Evolutionary conservation across 2,888 invertebrate species (phyloP).

Genomic region (Latheticus oryzae): DNA sequence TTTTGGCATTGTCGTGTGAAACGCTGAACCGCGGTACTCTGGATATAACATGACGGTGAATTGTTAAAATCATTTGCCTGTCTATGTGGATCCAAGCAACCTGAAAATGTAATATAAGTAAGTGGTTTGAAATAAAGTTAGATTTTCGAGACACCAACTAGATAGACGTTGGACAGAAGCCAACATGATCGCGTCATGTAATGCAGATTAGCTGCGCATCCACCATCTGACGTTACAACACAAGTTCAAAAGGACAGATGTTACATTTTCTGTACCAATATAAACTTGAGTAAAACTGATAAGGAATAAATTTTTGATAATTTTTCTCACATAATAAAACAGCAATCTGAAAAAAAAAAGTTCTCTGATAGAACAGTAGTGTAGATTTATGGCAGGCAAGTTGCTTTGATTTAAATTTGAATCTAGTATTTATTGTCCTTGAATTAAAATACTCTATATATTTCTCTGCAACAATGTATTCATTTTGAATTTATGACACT

Average conservation of each 20-base stretch:
- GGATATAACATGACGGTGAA: conserved; percentile 92
- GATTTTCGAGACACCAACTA: conserved; percentile 46
- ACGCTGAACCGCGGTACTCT: conserved; percentile 92
- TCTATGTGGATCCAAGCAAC: conserved; percentile 97
- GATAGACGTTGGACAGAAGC: conserved; percentile 53
- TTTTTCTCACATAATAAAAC: too few relatives aligned
- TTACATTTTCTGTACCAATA: conserved; percentile 51
- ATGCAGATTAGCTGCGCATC: conserved; percentile 58
- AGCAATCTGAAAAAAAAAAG: neutral
- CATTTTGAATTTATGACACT: conserved; percentile 27
- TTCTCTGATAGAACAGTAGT: too few relatives aligned
- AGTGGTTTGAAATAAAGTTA: conserved; percentile 44
- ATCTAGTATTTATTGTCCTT: too few relatives aligned
- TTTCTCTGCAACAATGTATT: conserved; percentile 15
- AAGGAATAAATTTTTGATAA: conserved; percentile 50
- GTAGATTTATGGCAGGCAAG: too few relatives aligned
- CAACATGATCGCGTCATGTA: conserved; percentile 57
- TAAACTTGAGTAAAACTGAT: conserved; percentile 47
- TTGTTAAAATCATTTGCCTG: conserved; percentile 92
- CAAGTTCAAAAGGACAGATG: conserved; percentile 52
- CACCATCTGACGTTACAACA: conserved; percentile 50
- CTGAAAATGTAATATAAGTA: conserved; percentile 66
- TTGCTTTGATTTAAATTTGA: too few relatives aligned
- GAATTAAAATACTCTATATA: too few relatives aligned
- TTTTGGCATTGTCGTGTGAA: conserved; percentile 91